Evolutionary conservation across 2,888 invertebrate genomes (phyloP).

Genomic region (Ichneumon xanthorius): DNA sequence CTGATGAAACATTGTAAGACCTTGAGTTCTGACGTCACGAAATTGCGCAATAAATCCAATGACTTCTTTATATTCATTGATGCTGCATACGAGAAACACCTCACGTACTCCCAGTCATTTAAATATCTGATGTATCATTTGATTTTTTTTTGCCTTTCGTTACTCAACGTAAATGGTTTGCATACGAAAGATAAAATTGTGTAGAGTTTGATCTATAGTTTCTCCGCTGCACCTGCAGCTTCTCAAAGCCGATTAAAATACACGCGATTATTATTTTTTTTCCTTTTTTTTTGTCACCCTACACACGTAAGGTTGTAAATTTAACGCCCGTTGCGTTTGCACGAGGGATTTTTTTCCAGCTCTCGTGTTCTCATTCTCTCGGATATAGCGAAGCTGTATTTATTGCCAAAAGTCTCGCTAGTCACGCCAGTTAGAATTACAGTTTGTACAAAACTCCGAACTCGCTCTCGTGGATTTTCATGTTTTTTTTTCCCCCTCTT

Average conservation of each 20-base stretch:
- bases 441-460: slow-evolving; percentile 27
- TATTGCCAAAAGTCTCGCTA: slow-evolving; percentile 55
- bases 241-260: slow-evolving; percentile 70
- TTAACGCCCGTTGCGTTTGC: slow-evolving; percentile 80
- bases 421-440: slow-evolving; percentile 59
- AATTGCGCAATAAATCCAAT: background rate
- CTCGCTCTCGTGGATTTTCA: background rate
- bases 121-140: background rate
- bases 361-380: slow-evolving; percentile 75
- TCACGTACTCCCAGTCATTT: background rate
- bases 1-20: background rate
- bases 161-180: background rate
- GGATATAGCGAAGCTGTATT: slow-evolving; percentile 60
- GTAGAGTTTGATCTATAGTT: background rate
- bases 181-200: background rate
- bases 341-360: slow-evolving; percentile 81
- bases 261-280: slow-evolving; percentile 45
- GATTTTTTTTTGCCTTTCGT: background rate
- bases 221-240: slow-evolving; percentile 32
- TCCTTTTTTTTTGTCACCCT: slow-evolving; percentile 72
- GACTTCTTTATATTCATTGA: background rate
- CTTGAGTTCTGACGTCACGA: background rate
- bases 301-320: slow-evolving; percentile 82
- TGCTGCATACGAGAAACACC: background rate
- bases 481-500: background rate